Percentiles rank a stretch among this genome's conserved stretches.
These are phyloP conservation scores for Sarotherodon lohbergeri DNA, from an alignment of 2,113 vertebrate genomes.

Conservation along the genomic window DNA sequence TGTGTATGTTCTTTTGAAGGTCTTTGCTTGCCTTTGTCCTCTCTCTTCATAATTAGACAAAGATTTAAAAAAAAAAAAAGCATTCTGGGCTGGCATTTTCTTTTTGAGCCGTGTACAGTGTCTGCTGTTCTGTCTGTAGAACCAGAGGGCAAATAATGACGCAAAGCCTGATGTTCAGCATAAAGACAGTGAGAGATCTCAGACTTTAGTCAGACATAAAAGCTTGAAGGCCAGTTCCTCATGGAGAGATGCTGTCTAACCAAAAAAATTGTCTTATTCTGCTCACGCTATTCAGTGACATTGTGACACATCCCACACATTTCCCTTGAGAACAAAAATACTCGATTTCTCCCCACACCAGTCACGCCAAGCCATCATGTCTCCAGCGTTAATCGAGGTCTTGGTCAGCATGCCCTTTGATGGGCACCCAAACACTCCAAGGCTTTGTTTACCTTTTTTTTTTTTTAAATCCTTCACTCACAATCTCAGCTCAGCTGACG, in stretches of 20 bases:
- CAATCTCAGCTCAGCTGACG: slow-evolving; percentile 11
- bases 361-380: neutral
- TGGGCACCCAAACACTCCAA: slow-evolving; percentile 7
- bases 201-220: neutral
- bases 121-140: slow-evolving; percentile 40
- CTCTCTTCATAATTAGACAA: neutral
- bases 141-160: neutral
- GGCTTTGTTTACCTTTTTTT: slow-evolving; percentile 40
- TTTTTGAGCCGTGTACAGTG: neutral
- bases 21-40: neutral
- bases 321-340: neutral
- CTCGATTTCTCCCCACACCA: neutral
- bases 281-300: neutral
- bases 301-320: neutral
- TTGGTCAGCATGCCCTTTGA: slow-evolving; percentile 9
- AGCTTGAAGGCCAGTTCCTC: neutral
- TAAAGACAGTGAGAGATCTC: neutral
- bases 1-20: neutral
- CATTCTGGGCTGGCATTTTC: neutral
- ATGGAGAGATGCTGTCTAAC: neutral
- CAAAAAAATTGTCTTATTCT: neutral
- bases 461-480: neutral
- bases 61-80: neutral
- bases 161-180: neutral
- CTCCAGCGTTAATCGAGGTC: neutral